Conservation (phyloP, 2,113 vertebrate genomes). For the Blennius ocellaris region DNA sequence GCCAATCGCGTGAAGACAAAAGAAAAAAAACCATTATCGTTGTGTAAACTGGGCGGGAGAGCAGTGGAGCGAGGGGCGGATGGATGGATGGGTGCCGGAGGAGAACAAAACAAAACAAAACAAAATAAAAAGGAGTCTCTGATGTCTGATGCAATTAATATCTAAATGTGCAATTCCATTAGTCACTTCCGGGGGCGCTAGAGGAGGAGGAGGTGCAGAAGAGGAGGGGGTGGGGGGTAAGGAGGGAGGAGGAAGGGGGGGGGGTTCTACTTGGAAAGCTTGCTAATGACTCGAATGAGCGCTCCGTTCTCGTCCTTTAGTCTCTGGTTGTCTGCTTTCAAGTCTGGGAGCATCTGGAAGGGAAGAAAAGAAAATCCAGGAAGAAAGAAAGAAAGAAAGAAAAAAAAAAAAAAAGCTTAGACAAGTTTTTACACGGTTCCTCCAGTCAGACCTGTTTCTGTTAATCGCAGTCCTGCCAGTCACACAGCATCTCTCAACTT, state of each 20-base stretch:
- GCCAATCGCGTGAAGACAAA: constrained; percentile 33
- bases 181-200: constrained; percentile 83
- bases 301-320: constrained; percentile 99
- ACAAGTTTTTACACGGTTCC: constrained; percentile 38
- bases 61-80: background rate
- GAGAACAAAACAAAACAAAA: constrained; percentile 27
- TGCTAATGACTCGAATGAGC: constrained; percentile 81
- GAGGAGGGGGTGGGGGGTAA: constrained; percentile 13
- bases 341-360: constrained; percentile 96
- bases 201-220: constrained; percentile 43
- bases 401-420: constrained; percentile 34
- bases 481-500: constrained; percentile 53
- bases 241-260: constrained; percentile 2
- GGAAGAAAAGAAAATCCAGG: constrained; percentile 23
- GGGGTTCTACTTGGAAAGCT: constrained; percentile 80
- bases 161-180: constrained; percentile 91
- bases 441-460: constrained; percentile 39
- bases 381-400: background rate
- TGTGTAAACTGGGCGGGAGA: constrained; percentile 92
- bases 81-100: constrained; percentile 50
- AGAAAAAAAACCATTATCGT: constrained; percentile 28
- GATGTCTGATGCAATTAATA: constrained; percentile 86
- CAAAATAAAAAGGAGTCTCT: constrained; percentile 59
- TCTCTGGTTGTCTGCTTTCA: constrained; percentile 99
- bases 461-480: constrained; percentile 58